Base-by-base conservation (phyloP, 64 coral and sea anemone genomes). In the Acropora tenuis region DNA sequence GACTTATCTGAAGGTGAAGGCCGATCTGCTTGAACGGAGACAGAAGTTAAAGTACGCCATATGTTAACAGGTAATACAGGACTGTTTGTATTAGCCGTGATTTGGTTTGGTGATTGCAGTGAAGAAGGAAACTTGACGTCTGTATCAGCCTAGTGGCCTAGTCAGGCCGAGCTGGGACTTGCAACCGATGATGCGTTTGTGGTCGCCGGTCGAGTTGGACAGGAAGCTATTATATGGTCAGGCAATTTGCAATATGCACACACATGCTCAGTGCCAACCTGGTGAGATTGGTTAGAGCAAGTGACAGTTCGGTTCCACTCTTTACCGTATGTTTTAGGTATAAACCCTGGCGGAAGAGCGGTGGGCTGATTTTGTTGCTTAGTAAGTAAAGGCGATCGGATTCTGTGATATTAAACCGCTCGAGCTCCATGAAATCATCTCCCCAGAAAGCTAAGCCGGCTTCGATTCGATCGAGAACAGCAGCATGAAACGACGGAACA, bases 321-420 rank as follows among this genome's bases (percentile, higher is more conserved):
- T 6, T 41, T 3, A 10, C 43, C 67, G 69, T 69, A 85, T 61
- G 84, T 74, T 74, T 15, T 63, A 13, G 12, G 9, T 2, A 13
- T 63, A 63, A 2, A 13, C 15, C 9, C 59, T 2, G 59, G 11
- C 59, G 59, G 59, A 63, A 0, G 59, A 63, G 59, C 59, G 59
- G 59, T 63, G 59, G 16, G 59, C 11, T 63, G 59, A 63, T 63
- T 63, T 13, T 8, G 16, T 63, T 63, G 59, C 59, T 63, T 63
- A 8, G 59, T 63, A 63, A 63, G 10, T 12, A 13, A 63, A 13
- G 59, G 68, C 20, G 44, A 50, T 90, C 60, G 4, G 88, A 90
- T 41, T 90, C 88, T 45, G 77, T 78, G 18, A 90, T 90, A 18
- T 90, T 90, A 50, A 80, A 80, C 45, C 47, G 88, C 19, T 80